Evolutionary conservation across 2,797 vertebrate genomes (phyloP), one percentile per base, ranked within the genome.

Genomic region (Hyperoplus lanceolatus): DNA sequence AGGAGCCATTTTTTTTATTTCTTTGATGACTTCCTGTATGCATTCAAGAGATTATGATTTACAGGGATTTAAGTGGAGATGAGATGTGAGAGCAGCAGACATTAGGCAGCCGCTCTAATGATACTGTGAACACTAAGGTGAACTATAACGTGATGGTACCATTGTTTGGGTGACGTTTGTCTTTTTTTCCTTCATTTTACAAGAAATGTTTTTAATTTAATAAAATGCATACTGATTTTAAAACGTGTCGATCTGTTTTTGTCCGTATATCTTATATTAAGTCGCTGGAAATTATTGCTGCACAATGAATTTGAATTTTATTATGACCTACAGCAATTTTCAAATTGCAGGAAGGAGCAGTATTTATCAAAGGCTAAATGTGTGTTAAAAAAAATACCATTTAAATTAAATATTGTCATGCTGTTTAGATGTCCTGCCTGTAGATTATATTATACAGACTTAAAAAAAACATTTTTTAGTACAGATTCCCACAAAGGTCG

Each of bases 121-220:
- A 91, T 88, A 89, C 89, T 94, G 90, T 94, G 89, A 93, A 92
- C 73, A 75, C 66, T 67, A 70, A 54, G 56, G 66, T 29, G 45
- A 63, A 76, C 63, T 71, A 84, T 84, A 87, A 82, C 80, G 71
- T 66, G 75, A 90, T 85, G 88, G 88, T 93, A 92, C 87, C 83
- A 84, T 87, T 41, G 73, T 89, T 82, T 73, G 70, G 70, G 71
- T 81, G 45, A 70, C 43, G 41, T 81, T 80, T 80, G n/a, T 87
- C 88, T 89, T 86, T 87, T 89, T 89, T 86, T 79, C 75, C 77
- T 87, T 91, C 70, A 73, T 93, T 91, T 91, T 80, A 70, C 70
- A 55, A 86, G 71, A 87, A 50, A 89, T 88, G 90, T 94, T 96
- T 96, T 94, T 95, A 94, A 95, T 94, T 94, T 95, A 95, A 95